Conservation (phyloP, 2,888 invertebrate genomes). For the Agriopis aurantiaria region DNA sequence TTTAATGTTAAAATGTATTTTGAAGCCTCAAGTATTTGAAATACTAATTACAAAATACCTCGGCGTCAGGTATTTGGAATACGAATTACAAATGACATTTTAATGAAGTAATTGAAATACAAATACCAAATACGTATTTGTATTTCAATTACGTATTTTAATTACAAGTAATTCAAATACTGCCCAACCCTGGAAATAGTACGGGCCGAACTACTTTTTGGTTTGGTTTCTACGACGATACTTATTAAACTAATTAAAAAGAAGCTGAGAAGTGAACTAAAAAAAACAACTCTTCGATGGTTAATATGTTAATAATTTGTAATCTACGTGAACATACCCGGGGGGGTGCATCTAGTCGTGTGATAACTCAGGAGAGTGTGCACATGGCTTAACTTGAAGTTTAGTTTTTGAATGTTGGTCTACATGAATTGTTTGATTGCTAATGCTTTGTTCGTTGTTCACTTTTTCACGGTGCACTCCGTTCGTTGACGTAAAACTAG, state of each 20-base stretch:
- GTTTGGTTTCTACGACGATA: too few relatives aligned
- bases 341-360: not conserved
- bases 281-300: too few relatives aligned
- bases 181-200: constrained; percentile 29
- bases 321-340: too few relatives aligned
- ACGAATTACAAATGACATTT: too few relatives aligned
- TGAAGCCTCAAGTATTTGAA: too few relatives aligned
- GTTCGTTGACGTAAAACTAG: not conserved
- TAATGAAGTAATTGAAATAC: not conserved
- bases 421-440: not conserved
- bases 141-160: constrained; percentile 59
- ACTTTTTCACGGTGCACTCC: constrained; percentile 4
- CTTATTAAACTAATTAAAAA: too few relatives aligned
- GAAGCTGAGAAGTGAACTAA: too few relatives aligned
- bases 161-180: constrained; percentile 51
- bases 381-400: not conserved
- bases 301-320: too few relatives aligned
- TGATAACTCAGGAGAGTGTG: not conserved
- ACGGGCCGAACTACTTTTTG: too few relatives aligned
- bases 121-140: constrained; percentile 43
- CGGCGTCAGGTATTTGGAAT: too few relatives aligned
- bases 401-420: constrained; percentile 13
- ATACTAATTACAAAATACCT: too few relatives aligned
- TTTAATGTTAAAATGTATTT: too few relatives aligned
- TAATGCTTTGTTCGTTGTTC: constrained; percentile 13